Conservation (phyloP, 2,888 invertebrate species). For the Sthenelais limicola region DNA sequence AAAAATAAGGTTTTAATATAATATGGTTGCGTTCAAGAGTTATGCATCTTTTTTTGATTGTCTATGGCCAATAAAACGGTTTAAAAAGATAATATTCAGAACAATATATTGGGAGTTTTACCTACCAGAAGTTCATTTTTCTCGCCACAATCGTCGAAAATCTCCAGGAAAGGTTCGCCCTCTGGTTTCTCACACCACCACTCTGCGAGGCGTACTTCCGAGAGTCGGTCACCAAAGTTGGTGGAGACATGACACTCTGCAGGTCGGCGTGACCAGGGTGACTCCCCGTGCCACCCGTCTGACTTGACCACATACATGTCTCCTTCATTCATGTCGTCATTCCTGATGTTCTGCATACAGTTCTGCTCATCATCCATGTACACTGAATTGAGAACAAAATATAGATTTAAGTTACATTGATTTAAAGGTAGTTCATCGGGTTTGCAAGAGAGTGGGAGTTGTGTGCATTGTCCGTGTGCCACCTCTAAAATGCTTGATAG, state of each 20-base stretch:
- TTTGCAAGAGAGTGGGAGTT: too few relatives aligned
- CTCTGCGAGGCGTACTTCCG: conserved; percentile 46
- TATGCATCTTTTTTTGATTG: too few relatives aligned
- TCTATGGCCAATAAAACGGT: too few relatives aligned
- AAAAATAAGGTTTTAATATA: too few relatives aligned
- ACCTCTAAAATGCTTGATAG: too few relatives aligned
- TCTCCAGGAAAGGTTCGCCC: conserved; percentile 47
- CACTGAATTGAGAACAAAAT: conserved; percentile 31
- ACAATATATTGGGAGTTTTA: not conserved
- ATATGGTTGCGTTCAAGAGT: too few relatives aligned
- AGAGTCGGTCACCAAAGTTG: conserved; percentile 50
- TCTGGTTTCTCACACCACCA: conserved; percentile 47
- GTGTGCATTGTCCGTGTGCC: too few relatives aligned
- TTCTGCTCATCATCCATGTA: conserved; percentile 45
- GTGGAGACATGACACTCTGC: conserved; percentile 49
- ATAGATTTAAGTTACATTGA: too few relatives aligned
- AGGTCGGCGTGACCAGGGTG: conserved; percentile 42
- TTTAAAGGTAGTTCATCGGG: too few relatives aligned
- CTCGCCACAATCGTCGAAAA: conserved; percentile 51
- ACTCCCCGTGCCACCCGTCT: conserved; percentile 44
- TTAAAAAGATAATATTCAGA: not conserved
- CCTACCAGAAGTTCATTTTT: conserved; percentile 47
- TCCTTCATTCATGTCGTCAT: conserved; percentile 50
- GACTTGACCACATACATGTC: conserved; percentile 49
- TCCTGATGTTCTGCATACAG: conserved; percentile 38